Conservation (phyloP, 1,140 invertebrate species). For the Drosophila sechellia region DNA sequence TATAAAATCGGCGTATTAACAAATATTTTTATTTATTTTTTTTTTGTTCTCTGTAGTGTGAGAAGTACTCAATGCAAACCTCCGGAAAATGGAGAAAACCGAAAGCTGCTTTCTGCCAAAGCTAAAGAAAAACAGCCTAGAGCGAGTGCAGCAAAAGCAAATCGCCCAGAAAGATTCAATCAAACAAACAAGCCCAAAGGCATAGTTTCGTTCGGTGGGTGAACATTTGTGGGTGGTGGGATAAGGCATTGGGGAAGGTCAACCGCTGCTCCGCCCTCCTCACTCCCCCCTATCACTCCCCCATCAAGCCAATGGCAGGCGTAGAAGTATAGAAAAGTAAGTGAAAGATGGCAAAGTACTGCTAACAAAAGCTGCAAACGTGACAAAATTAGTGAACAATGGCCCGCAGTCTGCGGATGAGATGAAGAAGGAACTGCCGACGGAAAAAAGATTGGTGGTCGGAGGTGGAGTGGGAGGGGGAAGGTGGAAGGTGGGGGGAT, state of each 20-base stretch:
- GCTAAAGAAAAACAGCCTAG: slow-evolving; percentile 11
- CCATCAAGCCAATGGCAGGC: slow-evolving; percentile 39
- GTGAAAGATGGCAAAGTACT: slow-evolving; percentile 62
- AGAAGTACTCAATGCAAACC: slow-evolving; percentile 27
- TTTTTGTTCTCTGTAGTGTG: slow-evolving; percentile 2
- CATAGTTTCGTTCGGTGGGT: slow-evolving; percentile 16
- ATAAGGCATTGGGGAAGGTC: slow-evolving; percentile 20
- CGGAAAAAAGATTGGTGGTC: slow-evolving; percentile 32
- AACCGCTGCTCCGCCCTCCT: not conserved
- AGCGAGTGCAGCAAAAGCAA: slow-evolving; percentile 49
- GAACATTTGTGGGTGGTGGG: not conserved
- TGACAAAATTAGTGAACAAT: slow-evolving; percentile 84
- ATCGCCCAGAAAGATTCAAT: slow-evolving; percentile 64
- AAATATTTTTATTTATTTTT: not conserved
- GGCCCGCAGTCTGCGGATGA: slow-evolving; percentile 53
- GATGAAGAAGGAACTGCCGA: slow-evolving; percentile 39
- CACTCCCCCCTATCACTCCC: slow-evolving; percentile 2
- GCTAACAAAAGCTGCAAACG: slow-evolving; percentile 80
- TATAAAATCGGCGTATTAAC: too few relatives aligned
- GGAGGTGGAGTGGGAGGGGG: not conserved
- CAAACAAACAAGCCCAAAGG: slow-evolving; percentile 42
- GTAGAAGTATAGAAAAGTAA: slow-evolving; percentile 43
- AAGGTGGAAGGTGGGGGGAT: not conserved
- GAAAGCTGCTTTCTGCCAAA: slow-evolving; percentile 28
- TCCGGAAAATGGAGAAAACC: slow-evolving; percentile 4